phyloP scores from a whole-genome alignment of 2,113 vertebrate genomes.

The Tenrec ecaudatus region DNA sequence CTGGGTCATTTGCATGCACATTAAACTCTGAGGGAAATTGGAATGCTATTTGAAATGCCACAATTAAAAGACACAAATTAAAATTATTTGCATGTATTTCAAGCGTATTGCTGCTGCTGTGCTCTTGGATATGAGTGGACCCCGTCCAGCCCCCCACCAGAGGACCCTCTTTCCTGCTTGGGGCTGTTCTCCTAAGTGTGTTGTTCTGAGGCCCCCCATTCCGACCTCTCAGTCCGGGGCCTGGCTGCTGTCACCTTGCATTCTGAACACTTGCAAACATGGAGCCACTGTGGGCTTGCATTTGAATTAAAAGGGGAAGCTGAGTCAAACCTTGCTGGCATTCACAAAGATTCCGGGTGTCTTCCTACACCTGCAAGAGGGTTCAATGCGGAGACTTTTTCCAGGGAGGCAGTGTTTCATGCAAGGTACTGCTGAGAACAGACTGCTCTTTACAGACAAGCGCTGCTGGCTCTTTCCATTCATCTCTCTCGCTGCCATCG shows the following conservation, averaged over 20 bases:
- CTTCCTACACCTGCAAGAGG: not conserved
- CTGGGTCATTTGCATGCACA: slow-evolving; percentile 74
- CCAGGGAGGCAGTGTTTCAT: not conserved
- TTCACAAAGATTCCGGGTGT: not conserved
- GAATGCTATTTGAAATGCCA: slow-evolving; percentile 66
- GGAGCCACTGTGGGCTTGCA: not conserved
- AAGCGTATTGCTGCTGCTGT: slow-evolving; percentile 61
- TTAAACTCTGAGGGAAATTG: slow-evolving; percentile 68
- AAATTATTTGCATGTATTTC: slow-evolving; percentile 67
- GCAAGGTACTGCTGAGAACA: not conserved
- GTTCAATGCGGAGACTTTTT: not conserved
- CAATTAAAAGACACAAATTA: slow-evolving; percentile 75
- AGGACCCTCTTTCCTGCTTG: no score
- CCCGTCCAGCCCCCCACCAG: slow-evolving; percentile 3
- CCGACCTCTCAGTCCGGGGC: not conserved
- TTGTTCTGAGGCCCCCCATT: not conserved
- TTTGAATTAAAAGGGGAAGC: slow-evolving; percentile 34
- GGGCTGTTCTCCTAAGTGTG: no score
- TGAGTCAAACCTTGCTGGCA: not conserved
- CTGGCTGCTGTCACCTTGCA: not conserved
- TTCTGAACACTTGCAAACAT: not conserved
- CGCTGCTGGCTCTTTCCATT: no score
- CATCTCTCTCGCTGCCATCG: no score
- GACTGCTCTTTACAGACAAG: no score
- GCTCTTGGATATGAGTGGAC: slow-evolving; percentile 55